Base-by-base conservation (phyloP, 2,113 vertebrate species). In the Cyanoramphus novaezelandiae region DNA sequence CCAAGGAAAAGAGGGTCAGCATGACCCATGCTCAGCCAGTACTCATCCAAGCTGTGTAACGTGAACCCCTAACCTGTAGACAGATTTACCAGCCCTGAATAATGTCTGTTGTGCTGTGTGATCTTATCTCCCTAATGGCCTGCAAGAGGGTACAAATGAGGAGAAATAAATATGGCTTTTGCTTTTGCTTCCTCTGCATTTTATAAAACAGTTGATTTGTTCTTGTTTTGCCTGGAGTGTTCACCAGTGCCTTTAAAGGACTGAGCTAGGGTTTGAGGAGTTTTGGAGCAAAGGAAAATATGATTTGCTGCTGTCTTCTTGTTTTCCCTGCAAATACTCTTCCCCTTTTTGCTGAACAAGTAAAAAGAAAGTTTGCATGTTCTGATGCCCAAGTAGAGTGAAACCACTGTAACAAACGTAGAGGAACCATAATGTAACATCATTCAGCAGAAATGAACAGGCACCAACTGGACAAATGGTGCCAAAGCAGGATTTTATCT, bases 1-100 rank as follows among this genome's bases (percentile, higher is more conserved):
- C 67, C 78, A 78, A 88, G 82, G 62, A 95, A 96, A 74, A 94
- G 86, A 80, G 86, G 82, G 88, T 96, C 79, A 69, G 27, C 72
- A 64, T 97, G 96, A 96, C 96, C 97, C 84, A 77, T 64, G 81
- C 89, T 95, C 27, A 77, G 72, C 86, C 82, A 67, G 78, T 33
- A 18, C 67, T 76, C 29, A 29, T 94, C 93, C 92, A 80, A 82
- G 93, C 19, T 0, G 3, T 78, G 92, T 95, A 97, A 97, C 15
- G 3, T 33, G 95, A 96, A 70, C 75, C 79, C 41, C 44, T 53
- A 95, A 95, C 91, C 94, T 93, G 95, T 17, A 84, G 95, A 95
- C 95, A 97, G 85, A 95, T 95, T 97, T 96, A 96, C 93, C 94
- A 97, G 91, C 85, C 91, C 86, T 96, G 95, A 97, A 96, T 95